A percentile compares a stretch with the other conserved stretches of the same genome.
These are phyloP conservation scores for Eulemur macaco DNA, from an alignment of 2,113 vertebrate species.

Conservation along the genomic window DNA sequence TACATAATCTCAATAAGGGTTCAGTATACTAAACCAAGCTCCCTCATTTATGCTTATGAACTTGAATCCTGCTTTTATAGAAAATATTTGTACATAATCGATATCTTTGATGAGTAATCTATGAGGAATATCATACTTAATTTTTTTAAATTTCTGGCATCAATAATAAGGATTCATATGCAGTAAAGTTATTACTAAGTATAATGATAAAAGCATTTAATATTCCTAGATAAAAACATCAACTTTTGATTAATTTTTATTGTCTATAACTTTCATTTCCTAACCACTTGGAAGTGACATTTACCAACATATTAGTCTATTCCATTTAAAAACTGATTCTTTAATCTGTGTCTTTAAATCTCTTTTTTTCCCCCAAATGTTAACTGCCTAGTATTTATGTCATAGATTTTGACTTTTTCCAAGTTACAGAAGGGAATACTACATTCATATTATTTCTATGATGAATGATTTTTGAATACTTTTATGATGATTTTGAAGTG, in stretches of 20 bases:
- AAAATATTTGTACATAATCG: background rate
- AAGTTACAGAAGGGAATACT: background rate
- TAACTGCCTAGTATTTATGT: background rate
- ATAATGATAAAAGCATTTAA: background rate
- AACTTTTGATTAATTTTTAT: background rate
- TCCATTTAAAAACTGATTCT: background rate
- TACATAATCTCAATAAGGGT: background rate
- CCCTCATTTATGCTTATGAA: background rate
- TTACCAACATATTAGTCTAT: background rate
- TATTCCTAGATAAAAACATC: background rate
- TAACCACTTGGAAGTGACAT: background rate
- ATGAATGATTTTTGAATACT: background rate
- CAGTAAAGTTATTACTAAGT: background rate
- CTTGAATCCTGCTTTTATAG: background rate
- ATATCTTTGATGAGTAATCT: background rate
- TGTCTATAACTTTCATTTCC: background rate
- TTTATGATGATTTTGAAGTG: background rate
- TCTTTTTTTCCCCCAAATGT: background rate
- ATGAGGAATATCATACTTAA: background rate
- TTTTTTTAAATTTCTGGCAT: background rate
- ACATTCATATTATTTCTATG: background rate
- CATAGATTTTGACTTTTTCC: background rate
- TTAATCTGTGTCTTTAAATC: background rate
- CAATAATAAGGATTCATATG: background rate
- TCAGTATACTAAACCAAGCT: background rate